Base-by-base conservation (phyloP, 2,888 invertebrate genomes). In the Tenthredo distinguenda region DNA sequence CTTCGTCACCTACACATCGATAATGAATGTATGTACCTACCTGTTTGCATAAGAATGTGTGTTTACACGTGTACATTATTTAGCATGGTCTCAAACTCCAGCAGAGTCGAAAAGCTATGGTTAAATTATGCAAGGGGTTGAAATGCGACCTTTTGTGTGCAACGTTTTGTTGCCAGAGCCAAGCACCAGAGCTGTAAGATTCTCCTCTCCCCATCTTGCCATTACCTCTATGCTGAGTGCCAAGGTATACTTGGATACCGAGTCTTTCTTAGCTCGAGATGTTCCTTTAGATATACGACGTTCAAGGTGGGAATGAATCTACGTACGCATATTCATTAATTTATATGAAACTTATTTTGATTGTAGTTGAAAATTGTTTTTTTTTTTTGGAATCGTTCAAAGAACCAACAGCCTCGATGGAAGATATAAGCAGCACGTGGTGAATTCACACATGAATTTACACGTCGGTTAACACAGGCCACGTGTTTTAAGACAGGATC, bases 101-200 rank as follows among this genome's bases (percentile, higher is more conserved):
- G 34, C 34, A 34, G 6, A 68, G 31, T 18, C 68, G 37, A 74
- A 74, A 43, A 74, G 72, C 43, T 18, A 43, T 21, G 21, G 26
- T n/a, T 74, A 40, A 74, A 74, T 74, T 74, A 74, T 74, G 72
- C 72, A 74, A 43, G 40, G 9, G 37, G n/a, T 18, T 43, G 40
- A 74, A 74, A 43, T 74, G 43, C 72, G 43, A 74, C 10, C 72
- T 43, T 74, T 40, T 37, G 40, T 40, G 9, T 26, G 43, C 68
- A 34, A 31, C 68, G 34, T 68, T 68, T 68, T 68, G 72, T 43
- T 74, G 9, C 72, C n/a, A 43, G 10, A 74, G 37, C 10, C 21
- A 74, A 74, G 40, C 21, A 34, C 43, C n/a, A 5, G 43, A 72
- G 21, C 26, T 26, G n/a, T 21, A n/a, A 74, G 3, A 74, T 43